Percentiles rank a stretch among this genome's conserved stretches.
These are phyloP conservation scores for Corythaixoides concolor DNA, from an alignment of 2,113 vertebrate genomes.

Conservation along the genomic window DNA sequence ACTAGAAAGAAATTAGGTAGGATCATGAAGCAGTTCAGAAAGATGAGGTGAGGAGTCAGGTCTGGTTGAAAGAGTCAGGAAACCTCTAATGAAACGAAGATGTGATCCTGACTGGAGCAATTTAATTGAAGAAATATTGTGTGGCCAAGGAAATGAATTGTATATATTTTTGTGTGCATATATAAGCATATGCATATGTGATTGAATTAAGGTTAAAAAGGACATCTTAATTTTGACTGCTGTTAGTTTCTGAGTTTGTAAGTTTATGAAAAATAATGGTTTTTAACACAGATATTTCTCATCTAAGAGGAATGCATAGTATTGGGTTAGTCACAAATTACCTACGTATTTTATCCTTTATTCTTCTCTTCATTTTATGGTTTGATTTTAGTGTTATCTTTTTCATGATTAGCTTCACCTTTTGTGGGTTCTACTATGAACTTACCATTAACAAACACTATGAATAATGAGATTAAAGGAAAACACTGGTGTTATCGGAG, in stretches of 20 bases:
- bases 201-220: background rate
- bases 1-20: background rate
- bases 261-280: background rate
- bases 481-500: background rate
- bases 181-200: background rate
- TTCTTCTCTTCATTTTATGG: background rate
- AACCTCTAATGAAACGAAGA: background rate
- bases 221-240: background rate
- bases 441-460: background rate
- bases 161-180: background rate
- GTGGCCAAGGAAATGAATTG: background rate
- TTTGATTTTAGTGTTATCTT: background rate
- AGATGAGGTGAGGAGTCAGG: background rate
- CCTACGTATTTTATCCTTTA: background rate
- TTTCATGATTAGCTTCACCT: background rate
- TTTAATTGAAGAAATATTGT: background rate
- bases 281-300: background rate
- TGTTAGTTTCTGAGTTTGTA: background rate
- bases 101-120: background rate
- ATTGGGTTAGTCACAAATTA: background rate
- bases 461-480: background rate
- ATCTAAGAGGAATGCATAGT: background rate
- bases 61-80: background rate
- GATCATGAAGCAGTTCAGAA: background rate
- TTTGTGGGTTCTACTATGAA: background rate